phyloP scores from a whole-genome alignment of 2,888 invertebrate species.

The Diaprepes abbreviatus region DNA sequence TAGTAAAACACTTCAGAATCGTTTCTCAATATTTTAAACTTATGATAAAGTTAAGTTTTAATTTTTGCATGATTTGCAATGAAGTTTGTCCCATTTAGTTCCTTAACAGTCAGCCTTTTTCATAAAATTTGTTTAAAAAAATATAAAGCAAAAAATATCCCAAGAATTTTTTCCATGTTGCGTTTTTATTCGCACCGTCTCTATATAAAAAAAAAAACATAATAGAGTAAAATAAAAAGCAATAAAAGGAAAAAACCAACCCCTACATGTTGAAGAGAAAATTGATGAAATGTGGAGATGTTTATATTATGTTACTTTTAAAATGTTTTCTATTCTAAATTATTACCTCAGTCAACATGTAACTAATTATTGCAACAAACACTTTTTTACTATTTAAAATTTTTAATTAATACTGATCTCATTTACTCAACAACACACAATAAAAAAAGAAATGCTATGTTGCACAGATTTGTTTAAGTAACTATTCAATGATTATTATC shows the following conservation, averaged over 20 bases:
- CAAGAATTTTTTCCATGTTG: no score
- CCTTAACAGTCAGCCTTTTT: no score
- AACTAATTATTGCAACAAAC: constrained; percentile 27
- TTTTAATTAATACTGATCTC: constrained; percentile 6
- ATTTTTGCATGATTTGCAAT: no score
- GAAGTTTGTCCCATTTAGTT: no score
- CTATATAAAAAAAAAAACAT: not conserved
- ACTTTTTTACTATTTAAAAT: constrained; percentile 6
- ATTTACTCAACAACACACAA: not conserved
- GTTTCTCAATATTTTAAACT: no score
- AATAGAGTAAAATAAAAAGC: not conserved
- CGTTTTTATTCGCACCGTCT: no score
- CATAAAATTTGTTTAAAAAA: no score
- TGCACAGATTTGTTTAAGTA: no score
- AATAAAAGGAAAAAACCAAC: not conserved
- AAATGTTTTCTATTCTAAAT: constrained; percentile 3
- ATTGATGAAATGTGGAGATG: not conserved
- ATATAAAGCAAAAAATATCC: no score
- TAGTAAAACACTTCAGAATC: no score
- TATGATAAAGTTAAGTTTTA: no score
- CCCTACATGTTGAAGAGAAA: not conserved
- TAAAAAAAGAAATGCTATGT: not conserved
- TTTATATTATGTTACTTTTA: constrained; percentile 10
- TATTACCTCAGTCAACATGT: constrained; percentile 28
- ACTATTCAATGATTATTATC: no score